Conservation (phyloP, 2,113 vertebrate genomes). For the Murina feae region DNA sequence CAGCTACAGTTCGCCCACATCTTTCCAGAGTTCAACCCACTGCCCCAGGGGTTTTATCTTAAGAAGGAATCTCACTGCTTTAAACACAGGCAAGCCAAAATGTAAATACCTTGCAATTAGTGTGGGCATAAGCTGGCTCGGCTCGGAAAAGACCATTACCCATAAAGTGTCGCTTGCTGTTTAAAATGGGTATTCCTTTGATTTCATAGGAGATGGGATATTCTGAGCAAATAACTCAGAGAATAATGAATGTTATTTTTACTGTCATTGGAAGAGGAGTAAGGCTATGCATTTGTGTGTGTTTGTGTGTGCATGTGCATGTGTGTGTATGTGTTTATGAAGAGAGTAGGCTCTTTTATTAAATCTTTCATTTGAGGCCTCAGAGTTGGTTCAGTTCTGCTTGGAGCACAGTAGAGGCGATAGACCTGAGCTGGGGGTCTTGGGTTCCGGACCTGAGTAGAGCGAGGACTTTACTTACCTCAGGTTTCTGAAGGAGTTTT, state of each 20-base stretch:
- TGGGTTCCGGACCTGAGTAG: not conserved
- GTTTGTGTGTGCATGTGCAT: not conserved
- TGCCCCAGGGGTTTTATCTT: constrained; percentile 36
- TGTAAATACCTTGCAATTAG: not conserved
- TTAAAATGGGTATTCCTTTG: not conserved
- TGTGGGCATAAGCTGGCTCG: not conserved
- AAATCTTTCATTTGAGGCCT: not conserved
- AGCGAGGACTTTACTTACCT: not conserved
- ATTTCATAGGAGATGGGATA: not conserved
- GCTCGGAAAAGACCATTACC: not conserved
- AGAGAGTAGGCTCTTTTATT: not conserved
- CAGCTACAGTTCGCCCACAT: not conserved
- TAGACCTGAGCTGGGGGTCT: not conserved
- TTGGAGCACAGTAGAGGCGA: not conserved
- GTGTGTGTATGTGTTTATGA: no score
- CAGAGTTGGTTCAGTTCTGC: not conserved
- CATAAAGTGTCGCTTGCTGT: not conserved
- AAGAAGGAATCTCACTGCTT: constrained; percentile 46
- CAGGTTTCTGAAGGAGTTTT: not conserved
- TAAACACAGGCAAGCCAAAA: constrained; percentile 7
- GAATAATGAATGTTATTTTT: not conserved
- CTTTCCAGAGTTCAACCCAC: constrained; percentile 35
- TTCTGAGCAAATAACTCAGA: not conserved
- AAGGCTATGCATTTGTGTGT: not conserved
- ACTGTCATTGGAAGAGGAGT: not conserved